These are phyloP conservation scores for Microcebus jonahi DNA, from an alignment of 2,113 vertebrate species.

Conservation along the genomic window DNA sequence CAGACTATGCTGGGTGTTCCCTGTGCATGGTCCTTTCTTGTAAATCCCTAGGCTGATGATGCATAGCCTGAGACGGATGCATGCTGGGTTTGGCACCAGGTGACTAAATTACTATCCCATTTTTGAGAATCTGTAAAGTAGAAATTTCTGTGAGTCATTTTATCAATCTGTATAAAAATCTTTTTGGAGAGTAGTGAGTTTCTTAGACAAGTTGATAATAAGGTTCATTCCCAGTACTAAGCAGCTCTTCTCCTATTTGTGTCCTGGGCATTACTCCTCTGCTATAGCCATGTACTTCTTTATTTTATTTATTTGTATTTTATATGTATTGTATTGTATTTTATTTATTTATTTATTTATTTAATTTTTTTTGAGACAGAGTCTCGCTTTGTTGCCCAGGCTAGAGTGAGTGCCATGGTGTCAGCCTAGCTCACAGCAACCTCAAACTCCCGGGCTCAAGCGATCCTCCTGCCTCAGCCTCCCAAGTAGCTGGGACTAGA, in stretches of 20 bases:
- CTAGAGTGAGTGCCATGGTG: no score
- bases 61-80: neutral
- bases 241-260: neutral
- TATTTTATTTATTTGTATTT: no score
- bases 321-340: no score
- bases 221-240: neutral
- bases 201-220: neutral
- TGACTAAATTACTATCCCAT: neutral
- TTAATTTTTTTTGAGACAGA: no score
- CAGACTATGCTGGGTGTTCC: fast-evolving
- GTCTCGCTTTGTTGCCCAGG: no score
- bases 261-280: neutral
- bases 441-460: no score
- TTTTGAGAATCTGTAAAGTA: neutral
- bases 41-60: neutral
- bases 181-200: neutral
- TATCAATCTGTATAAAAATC: neutral
- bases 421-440: no score
- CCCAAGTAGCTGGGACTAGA: no score
- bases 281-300: neutral
- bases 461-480: no score
- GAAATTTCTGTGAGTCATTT: neutral
- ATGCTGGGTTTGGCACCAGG: neutral
- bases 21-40: neutral
- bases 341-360: no score